Conservation (phyloP, 2,113 vertebrate species). For the Lophotis ruficrista region DNA sequence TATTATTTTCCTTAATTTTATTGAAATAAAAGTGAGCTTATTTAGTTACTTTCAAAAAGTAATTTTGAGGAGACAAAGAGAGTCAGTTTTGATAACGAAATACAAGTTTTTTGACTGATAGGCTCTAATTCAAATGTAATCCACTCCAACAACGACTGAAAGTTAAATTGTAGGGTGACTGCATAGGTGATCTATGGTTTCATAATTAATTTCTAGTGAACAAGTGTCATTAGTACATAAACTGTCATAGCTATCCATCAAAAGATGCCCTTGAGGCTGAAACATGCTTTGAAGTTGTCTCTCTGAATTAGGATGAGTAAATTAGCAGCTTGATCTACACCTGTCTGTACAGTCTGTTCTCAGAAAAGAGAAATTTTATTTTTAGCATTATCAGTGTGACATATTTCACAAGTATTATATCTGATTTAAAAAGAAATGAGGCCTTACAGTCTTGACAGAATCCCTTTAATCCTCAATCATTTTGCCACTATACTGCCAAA, state of each 20-base stretch:
- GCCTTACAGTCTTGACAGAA: neutral
- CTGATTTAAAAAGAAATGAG: neutral
- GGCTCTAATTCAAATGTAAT: neutral
- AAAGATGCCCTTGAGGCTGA: neutral
- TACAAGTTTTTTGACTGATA: neutral
- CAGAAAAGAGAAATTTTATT: neutral
- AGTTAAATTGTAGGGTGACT: neutral
- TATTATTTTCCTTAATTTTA: neutral
- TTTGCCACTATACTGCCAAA: neutral
- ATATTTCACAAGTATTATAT: neutral
- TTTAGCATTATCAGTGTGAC: neutral
- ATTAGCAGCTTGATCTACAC: neutral
- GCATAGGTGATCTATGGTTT: neutral
- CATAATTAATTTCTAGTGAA: constrained; percentile 2
- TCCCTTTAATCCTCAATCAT: neutral
- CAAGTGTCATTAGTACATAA: neutral
- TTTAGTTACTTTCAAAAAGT: neutral
- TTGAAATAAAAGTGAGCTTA: neutral
- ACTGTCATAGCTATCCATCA: constrained; percentile 32
- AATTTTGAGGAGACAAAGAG: neutral
- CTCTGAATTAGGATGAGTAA: neutral
- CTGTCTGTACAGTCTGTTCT: neutral
- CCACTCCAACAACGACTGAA: neutral
- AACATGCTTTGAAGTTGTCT: neutral
- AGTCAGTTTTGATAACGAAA: neutral